These are phyloP conservation scores for Parazoanthus darwini DNA, from an alignment of 92 coral and sea anemone species.

Conservation along the genomic window DNA sequence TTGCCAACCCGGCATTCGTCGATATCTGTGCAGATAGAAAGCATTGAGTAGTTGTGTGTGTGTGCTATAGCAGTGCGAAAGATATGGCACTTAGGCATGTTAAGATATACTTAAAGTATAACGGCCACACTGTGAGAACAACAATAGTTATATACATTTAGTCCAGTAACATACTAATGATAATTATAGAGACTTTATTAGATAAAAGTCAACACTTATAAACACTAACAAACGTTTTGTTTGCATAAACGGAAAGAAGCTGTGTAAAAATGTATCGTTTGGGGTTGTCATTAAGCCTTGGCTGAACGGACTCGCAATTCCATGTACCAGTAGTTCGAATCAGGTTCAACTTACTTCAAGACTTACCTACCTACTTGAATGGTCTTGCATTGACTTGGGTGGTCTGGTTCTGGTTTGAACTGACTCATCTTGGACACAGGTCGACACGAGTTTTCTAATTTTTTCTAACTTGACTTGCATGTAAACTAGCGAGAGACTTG, in stretches of 20 bases:
- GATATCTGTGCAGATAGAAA: slow-evolving; percentile 43
- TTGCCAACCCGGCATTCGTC: slow-evolving; percentile 53
- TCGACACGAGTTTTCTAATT: too few relatives aligned
- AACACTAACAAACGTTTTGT: too few relatives aligned
- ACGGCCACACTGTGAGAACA: too few relatives aligned
- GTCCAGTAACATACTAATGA: neutral
- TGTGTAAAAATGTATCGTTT: too few relatives aligned
- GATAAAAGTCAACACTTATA: too few relatives aligned
- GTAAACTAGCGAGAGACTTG: too few relatives aligned
- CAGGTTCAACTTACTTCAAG: neutral
- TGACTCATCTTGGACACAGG: neutral
- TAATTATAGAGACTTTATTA: too few relatives aligned
- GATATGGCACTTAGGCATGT: neutral
- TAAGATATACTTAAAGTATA: neutral
- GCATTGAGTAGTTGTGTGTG: neutral
- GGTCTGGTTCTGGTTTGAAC: neutral
- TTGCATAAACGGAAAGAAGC: too few relatives aligned
- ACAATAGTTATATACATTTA: neutral
- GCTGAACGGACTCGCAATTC: too few relatives aligned
- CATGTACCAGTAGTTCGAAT: too few relatives aligned
- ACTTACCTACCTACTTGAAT: neutral
- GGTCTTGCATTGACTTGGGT: neutral
- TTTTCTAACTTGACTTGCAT: too few relatives aligned
- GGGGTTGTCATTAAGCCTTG: too few relatives aligned
- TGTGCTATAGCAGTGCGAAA: neutral